Base-by-base conservation (phyloP, 2,797 vertebrate genomes). In the Spea hammondii region DNA sequence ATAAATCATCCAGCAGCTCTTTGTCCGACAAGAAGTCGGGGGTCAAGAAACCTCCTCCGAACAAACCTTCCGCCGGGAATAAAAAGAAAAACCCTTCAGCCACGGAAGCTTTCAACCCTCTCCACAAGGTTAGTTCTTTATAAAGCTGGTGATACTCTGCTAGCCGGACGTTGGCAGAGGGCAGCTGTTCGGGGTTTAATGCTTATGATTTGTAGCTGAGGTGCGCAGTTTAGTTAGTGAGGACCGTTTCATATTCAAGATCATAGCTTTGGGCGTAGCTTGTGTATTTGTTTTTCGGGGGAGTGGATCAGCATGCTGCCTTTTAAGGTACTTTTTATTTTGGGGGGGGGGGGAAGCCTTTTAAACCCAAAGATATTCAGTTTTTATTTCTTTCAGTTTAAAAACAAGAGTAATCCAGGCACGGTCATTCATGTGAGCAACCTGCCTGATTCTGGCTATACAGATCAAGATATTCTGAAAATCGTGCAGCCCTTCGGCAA, bases 401-500 rank as follows among this genome's bases (percentile, higher is more conserved):
- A 88, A 70, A 86, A 87, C 5, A 88, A 88, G 2, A 44, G 86
- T 46, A 85, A 73, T 48, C 84, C 83, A 9, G 86, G 85, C 14
- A 90, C 89, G 4, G 85, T 90, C 69, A 85, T 93, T 82, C 89
- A 85, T 46, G 71, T 92, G 65, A 89, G 88, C 17, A 88, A 91
- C 46, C 82, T 93, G n/a, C 92, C 92, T 0, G 88, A 91, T 3
- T 88, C 89, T 4, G 87, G 86, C 49, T 92, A 86, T 64, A 85
- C 88, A 4, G 89, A 92, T 57, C 84, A 89, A 14, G 93, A 96
- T 0, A 85, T 97, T 49, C 82, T 88, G 4, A 79, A 89, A 55
- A 86, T 92, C 0, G 84, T 94, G 55, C 89, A 95, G 44, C 83
- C 87, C 0, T 96, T 93, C 76, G 96, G 96, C 71, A 94, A 93